Evolutionary conservation across 2,113 vertebrate genomes (phyloP).

Genomic region (Crotalus tigris): DNA sequence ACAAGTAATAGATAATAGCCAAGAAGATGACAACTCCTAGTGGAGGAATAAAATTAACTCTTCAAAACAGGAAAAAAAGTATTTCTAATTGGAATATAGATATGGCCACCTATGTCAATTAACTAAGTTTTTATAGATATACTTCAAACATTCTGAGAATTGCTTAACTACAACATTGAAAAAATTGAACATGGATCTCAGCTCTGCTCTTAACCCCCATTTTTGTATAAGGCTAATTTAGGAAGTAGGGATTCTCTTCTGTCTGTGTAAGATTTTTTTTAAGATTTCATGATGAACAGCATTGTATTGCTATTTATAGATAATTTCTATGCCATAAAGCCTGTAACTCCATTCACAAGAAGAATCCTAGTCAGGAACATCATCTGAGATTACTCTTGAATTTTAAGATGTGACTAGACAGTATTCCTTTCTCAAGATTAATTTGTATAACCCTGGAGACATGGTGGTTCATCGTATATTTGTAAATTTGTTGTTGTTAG

Average conservation of each 20-base stretch:
- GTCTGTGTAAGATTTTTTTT: background rate
- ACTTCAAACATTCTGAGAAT: background rate
- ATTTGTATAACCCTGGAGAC: background rate
- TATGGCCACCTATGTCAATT: background rate
- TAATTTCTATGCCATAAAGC: background rate
- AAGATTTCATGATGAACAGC: background rate
- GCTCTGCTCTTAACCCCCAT: background rate
- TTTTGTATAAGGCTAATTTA: background rate
- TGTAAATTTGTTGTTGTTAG: background rate
- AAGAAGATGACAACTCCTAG: background rate
- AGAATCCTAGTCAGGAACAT: background rate
- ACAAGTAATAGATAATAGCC: background rate
- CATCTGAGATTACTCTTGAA: background rate
- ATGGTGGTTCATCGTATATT: background rate
- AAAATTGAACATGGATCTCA: background rate
- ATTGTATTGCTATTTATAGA: background rate
- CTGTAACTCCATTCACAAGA: background rate
- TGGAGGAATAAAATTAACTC: background rate
- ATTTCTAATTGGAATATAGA: background rate
- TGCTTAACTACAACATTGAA: background rate
- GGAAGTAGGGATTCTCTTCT: background rate
- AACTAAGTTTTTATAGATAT: background rate
- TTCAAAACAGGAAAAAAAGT: background rate
- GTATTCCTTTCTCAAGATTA: background rate
- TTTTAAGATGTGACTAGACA: background rate